Conservation (phyloP, 2,888 invertebrate genomes). For the Patella caerulea region DNA sequence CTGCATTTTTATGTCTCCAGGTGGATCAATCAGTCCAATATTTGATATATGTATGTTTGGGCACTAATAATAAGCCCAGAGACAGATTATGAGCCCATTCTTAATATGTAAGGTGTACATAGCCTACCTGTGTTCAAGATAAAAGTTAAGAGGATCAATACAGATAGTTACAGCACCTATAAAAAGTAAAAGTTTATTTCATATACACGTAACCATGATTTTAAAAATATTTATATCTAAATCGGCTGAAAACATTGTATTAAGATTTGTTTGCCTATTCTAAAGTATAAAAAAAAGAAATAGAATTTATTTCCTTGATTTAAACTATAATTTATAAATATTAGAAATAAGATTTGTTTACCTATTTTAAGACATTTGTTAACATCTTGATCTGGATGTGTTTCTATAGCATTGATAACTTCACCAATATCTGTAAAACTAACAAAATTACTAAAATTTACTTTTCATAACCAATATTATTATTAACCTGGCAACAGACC, state of each 20-base stretch:
- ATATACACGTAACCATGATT: not conserved
- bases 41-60: too few species aligned
- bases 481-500: too few species aligned
- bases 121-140: conserved; percentile 61
- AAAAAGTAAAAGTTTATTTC: conserved; percentile 24
- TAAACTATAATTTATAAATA: conserved; percentile 23
- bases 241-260: too few species aligned
- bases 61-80: too few species aligned
- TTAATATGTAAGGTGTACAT: too few species aligned
- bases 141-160: conserved; percentile 63
- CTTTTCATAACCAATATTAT: too few species aligned
- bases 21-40: too few species aligned
- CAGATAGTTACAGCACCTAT: conserved; percentile 66
- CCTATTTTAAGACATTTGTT: conserved; percentile 56
- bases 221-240: too few species aligned
- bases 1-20: too few species aligned
- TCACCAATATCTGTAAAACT: conserved; percentile 63
- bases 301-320: conserved; percentile 47
- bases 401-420: conserved; percentile 56
- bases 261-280: too few species aligned
- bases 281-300: not conserved
- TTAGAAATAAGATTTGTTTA: conserved; percentile 20
- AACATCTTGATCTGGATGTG: conserved; percentile 60
- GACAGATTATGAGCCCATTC: too few species aligned
- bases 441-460: conserved; percentile 26